Base-by-base conservation (phyloP, 2,888 invertebrate genomes). In the Andrena trimmerana region DNA sequence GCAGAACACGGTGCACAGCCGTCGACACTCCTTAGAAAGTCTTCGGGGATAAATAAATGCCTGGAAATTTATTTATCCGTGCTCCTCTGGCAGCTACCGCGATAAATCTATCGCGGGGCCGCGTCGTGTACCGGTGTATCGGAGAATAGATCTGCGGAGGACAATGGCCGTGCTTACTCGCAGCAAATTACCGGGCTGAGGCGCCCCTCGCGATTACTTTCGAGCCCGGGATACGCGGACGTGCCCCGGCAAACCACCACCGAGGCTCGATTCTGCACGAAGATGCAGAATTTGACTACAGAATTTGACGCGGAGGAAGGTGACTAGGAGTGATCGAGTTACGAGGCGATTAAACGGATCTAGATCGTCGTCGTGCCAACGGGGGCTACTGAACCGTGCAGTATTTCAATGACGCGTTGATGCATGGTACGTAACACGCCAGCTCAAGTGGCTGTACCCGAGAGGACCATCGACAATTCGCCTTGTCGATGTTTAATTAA, bases 11-110 rank as follows among this genome's bases (percentile, higher is more conserved):
- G 71, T 31, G 48, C 74, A 63, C 88, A 88, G 78, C 81, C 66
- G 72, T 81, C 76, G 90, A 90, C 92, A 91, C 92, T 91, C 92
- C 92, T 90, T 91, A 91, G 91, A 92, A 92, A 92, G 90, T 90
- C 88, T 88, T 86, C 78, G 63, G 78, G 57, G 83, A 79, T 89
- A 89, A 90, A 89, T 86, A 89, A 90, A 87, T 88, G 83, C 69
- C 68, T 78, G 76, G 84, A 88, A 89, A 91, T 90, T 90, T 88
- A 90, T 90, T 88, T 84, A 79, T 87, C 62, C 85, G 31, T 68
- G 66, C 78, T 78, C 65, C 78, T 80, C 71, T 68, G 70, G 59
- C 66, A 52, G 68, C 77, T 24, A 31, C 31, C 31, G 54, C 75
- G 85, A 87, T 89, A 87, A 89, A 89, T 88, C 79, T 75, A 59